Evolutionary conservation across 2,113 vertebrate genomes (phyloP).

Genomic region (Strix uralensis): DNA sequence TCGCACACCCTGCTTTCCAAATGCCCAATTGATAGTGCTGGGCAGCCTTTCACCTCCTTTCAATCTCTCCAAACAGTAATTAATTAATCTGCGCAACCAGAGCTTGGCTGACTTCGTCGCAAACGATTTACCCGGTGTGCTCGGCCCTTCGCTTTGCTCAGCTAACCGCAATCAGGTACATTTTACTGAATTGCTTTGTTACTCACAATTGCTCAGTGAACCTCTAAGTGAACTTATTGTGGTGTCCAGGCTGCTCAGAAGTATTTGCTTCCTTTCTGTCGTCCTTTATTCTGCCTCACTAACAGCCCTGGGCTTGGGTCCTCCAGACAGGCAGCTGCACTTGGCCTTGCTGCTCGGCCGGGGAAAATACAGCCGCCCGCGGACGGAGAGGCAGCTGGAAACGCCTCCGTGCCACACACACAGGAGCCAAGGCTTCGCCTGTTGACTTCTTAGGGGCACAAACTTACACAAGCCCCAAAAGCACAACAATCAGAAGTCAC

Average conservation of each 20-base stretch:
- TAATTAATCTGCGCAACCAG: not conserved
- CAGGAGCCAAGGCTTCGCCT: accelerated
- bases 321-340: not conserved
- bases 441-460: accelerated
- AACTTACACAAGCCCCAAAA: accelerated
- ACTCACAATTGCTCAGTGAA: not conserved
- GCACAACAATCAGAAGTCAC: accelerated
- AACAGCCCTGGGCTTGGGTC: not conserved
- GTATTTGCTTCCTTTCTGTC: not conserved
- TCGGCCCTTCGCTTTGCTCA: not conserved
- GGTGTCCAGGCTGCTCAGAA: not conserved
- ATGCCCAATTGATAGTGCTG: not conserved
- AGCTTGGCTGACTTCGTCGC: not conserved
- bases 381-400: accelerated
- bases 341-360: not conserved
- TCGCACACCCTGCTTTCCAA: not conserved
- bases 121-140: accelerated
- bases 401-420: accelerated
- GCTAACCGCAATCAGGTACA: not conserved
- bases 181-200: not conserved
- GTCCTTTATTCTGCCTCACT: accelerated
- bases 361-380: accelerated
- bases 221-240: not conserved
- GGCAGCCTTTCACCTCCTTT: not conserved
- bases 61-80: not conserved